phyloP scores from a whole-genome alignment of 2,113 vertebrate genomes.

The Elanus axillaris region DNA sequence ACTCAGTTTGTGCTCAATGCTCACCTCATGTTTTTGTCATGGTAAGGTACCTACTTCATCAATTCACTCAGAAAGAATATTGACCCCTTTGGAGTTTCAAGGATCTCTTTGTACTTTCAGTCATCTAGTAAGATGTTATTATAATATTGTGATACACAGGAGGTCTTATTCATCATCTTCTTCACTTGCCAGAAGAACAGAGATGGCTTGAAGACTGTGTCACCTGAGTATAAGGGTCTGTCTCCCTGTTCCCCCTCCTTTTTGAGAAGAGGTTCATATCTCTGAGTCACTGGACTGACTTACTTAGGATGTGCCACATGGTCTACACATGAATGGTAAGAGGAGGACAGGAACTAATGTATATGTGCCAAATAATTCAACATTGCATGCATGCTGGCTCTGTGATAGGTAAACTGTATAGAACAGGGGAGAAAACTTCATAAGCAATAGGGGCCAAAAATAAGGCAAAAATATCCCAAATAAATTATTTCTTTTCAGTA shows the following conservation, averaged over 20 bases:
- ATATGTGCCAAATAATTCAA: not conserved
- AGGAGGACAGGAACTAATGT: not conserved
- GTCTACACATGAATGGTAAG: not conserved
- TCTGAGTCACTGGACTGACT: not conserved
- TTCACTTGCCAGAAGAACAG: not conserved
- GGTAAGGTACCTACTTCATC: not conserved
- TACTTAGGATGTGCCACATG: not conserved
- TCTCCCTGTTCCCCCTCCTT: not conserved
- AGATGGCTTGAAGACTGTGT: not conserved
- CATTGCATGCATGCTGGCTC: not conserved
- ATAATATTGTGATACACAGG: not conserved
- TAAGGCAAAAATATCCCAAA: not conserved
- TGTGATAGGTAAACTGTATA: not conserved
- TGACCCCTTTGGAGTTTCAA: not conserved
- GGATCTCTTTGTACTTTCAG: not conserved
- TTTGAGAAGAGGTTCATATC: not conserved
- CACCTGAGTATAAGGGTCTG: not conserved
- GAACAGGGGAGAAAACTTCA: not conserved
- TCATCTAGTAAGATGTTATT: not conserved
- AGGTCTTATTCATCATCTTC: not conserved
- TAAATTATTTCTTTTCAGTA: not conserved
- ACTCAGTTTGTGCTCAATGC: not conserved
- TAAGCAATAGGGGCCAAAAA: not conserved
- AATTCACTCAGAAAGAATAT: not conserved
- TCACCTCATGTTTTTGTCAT: not conserved